Evolutionary conservation across 2,797 vertebrate species (phyloP), one percentile per base, ranked within the genome.

Genomic region (Acanthiza pusilla): DNA sequence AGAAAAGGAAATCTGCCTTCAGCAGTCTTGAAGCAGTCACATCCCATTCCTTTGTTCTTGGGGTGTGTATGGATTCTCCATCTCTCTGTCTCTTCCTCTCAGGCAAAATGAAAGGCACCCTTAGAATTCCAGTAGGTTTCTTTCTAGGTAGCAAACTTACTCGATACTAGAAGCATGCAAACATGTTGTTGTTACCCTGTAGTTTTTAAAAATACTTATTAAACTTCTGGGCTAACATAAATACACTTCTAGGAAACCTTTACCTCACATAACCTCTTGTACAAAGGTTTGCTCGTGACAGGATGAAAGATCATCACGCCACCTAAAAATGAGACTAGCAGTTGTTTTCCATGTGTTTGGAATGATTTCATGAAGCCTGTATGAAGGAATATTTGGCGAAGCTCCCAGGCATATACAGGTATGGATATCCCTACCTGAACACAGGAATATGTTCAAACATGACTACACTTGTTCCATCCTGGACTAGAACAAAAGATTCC

Each of bases 1-100:
- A 74, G 87, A 40, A 96, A 76, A 88, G 40, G 88, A 91, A 93
- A 82, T 92, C 18, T 95, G 85, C 83, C 91, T 90, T 94, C 89
- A 89, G 63, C 93, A 92, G 43, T 68, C 20, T 36, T 40, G 47
- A 51, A 89, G 67, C 91, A 89, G 93, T 96, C 94, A 93, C 78
- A 92, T 86, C 70, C 63, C 78, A 88, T 93, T 96, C 60, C 43
- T 91, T 85, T 90, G 62, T 90, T 51, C 18, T 45, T 32, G 45
- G 13, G 18, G 17, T 15, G 18, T 40, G 18, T 58, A 15, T 45
- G 71, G 50, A 89, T 84, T 85, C 50, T 78, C 47, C 51, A 63
- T 48, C 50, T 79, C 68, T 53, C 50, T 73, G 74, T 71, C 30
- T 70, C 26, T 43, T 63, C 42, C 75, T 85, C 30, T 81, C 14